A percentile compares a stretch with the other conserved stretches of the same genome.
phyloP scores from a whole-genome alignment of 35 echinoderm and acorn worm genomes.

The Strongylocentrotus purpuratus region DNA sequence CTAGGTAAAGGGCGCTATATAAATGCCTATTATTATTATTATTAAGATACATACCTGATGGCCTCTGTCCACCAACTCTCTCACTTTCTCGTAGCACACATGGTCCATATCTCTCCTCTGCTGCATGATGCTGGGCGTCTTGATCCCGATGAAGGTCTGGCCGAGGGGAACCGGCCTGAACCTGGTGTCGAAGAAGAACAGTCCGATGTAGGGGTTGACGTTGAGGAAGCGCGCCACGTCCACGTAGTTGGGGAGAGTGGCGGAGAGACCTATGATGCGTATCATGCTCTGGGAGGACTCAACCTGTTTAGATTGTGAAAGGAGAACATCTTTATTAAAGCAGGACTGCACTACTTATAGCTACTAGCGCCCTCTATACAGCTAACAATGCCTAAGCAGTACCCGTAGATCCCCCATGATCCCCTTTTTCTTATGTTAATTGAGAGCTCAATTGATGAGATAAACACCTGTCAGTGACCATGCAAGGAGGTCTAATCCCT shows the following conservation, averaged over 20 bases:
- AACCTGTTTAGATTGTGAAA: constrained; percentile 57
- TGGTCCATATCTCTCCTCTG: constrained; percentile 87
- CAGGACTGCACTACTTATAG: too few relatives aligned
- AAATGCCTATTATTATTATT: too few relatives aligned
- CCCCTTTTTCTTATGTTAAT: too few relatives aligned
- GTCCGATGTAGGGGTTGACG: constrained; percentile 92
- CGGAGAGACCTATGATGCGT: constrained; percentile 89
- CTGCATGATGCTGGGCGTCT: constrained; percentile 85
- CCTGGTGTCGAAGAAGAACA: constrained; percentile 94
- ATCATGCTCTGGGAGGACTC: constrained; percentile 99
- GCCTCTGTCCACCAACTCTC: constrained; percentile 72
- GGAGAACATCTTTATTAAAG: background rate
- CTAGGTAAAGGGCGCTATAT: too few relatives aligned
- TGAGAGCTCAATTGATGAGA: too few relatives aligned
- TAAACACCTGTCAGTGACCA: too few relatives aligned
- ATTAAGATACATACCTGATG: constrained; percentile 92
- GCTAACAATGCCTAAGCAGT: too few relatives aligned
- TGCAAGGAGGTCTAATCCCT: too few relatives aligned
- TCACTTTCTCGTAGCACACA: constrained; percentile 97
- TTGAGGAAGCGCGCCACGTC: constrained; percentile 91
- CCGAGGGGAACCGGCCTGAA: constrained; percentile 91
- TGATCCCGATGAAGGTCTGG: constrained; percentile 90
- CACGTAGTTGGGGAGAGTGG: constrained; percentile 94
- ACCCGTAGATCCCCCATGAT: too few relatives aligned
- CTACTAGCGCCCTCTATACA: too few relatives aligned